Base-by-base conservation (phyloP, 2,113 vertebrate species). In the Neogale vison region DNA sequence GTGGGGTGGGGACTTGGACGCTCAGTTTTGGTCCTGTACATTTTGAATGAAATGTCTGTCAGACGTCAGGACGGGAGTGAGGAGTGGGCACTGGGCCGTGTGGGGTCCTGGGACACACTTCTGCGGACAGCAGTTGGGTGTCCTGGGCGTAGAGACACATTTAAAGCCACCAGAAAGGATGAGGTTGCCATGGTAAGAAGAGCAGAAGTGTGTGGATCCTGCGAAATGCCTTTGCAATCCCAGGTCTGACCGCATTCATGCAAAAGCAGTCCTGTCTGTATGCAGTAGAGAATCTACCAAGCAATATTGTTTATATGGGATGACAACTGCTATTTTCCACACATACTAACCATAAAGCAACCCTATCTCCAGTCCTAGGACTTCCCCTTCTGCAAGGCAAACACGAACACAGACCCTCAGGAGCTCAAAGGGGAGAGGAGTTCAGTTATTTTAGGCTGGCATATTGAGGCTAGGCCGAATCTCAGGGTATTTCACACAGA, bases 1-100 rank as follows among this genome's bases (percentile, higher is more conserved):
- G 7, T 1, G 0, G 1, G 17, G n/a, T 0, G 12, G 39, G 21
- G 26, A 26, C 29, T 13, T 0, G 1, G 4, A 9, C 15, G 21
- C 5, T 26, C 52, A 11, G 45, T 0, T 34, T 11, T 39, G 52
- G 63, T 42, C 6, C 1, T 18, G 12, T 7, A 6, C 1, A 1
- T 6, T 21, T 18, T 6, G 26, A 82, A 24, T 2, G 21, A 82
- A 11, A 42, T 18, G 6, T 47, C 26, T 50, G 11, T 26, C 8
- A 26, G 74, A n/a, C 17, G 3, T 26, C 18, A 39, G 26, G 12
- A 36, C 1, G 6, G 20, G 18, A 3, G 29, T 0, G 34, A 14
- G 23, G 24, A 31, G 18, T 0, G 2, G 45, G 34, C 13, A 0
- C 18, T 26, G 31, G 14, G 24, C 1, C 4, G 0, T 20, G 13